Evolutionary conservation across 2,888 invertebrate species (phyloP).

Genomic region (Fragum whitleyi): DNA sequence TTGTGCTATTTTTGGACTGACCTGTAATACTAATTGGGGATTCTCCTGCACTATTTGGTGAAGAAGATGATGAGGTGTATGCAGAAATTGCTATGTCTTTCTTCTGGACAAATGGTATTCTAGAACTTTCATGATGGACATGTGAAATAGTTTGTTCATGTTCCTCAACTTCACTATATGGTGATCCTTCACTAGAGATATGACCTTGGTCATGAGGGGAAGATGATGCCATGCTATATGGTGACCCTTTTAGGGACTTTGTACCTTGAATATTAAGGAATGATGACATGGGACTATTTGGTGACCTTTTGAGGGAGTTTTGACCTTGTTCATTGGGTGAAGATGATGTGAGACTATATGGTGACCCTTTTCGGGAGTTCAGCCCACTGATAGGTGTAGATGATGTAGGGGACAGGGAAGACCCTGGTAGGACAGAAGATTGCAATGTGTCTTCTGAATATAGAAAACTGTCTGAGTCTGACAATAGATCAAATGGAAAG

Average conservation of each 20-base stretch:
- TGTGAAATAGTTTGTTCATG: neutral
- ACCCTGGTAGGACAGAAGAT: conserved; percentile 12
- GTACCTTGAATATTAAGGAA: too few relatives aligned
- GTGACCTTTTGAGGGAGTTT: too few relatives aligned
- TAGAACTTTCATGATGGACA: neutral
- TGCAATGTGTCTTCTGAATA: conserved; percentile 24
- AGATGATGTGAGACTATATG: neutral
- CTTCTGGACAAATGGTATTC: neutral
- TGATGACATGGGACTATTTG: too few relatives aligned
- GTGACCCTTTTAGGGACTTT: conserved; percentile 9
- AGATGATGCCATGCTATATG: neutral
- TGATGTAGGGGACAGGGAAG: conserved; percentile 4
- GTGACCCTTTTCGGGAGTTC: conserved; percentile 4
- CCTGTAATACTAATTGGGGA: neutral
- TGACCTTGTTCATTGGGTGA: neutral
- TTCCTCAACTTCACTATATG: neutral
- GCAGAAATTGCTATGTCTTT: neutral
- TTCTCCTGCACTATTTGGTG: conserved; percentile 1
- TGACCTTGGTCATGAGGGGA: neutral
- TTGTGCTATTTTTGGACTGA: neutral
- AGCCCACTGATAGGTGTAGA: neutral
- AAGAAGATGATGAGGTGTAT: conserved; percentile 15
- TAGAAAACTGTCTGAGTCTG: conserved; percentile 59
- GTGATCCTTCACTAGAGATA: neutral
- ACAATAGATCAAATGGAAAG: conserved; percentile 61